A percentile compares a stretch with the other conserved stretches of the same genome.
phyloP scores from a whole-genome alignment of 1,140 invertebrate genomes.

The Neodiprion fabricii region DNA sequence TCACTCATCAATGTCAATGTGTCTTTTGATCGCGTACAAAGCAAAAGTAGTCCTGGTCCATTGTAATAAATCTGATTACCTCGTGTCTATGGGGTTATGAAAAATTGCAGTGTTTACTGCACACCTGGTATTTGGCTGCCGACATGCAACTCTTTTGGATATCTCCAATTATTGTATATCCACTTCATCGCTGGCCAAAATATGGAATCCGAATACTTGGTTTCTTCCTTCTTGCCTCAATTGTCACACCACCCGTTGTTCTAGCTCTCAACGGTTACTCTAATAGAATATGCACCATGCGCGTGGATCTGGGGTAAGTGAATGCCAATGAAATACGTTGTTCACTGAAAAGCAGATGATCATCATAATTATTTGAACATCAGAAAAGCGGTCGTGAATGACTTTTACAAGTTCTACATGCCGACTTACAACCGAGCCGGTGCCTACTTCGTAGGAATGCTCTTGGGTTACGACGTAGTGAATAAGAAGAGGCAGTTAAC shows the following conservation, averaged over 20 bases:
- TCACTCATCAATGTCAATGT: constrained; percentile 28
- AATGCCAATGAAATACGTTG: background rate
- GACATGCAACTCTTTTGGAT: constrained; percentile 77
- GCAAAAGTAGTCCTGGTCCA: constrained; percentile 1
- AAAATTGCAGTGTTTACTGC: constrained; percentile 64
- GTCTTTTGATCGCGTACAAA: constrained; percentile 12
- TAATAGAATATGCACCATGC: constrained; percentile 2
- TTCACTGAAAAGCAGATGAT: background rate
- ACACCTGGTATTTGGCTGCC: constrained; percentile 67
- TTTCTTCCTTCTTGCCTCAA: background rate
- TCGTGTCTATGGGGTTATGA: too few relatives aligned
- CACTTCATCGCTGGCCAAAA: constrained; percentile 31
- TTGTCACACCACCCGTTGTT: background rate
- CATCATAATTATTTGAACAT: background rate
- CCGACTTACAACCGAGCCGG: constrained; percentile 56
- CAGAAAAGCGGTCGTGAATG: background rate
- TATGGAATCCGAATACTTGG: constrained; percentile 20
- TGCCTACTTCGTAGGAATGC: constrained; percentile 66
- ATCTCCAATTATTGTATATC: constrained; percentile 60
- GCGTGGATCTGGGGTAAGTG: background rate
- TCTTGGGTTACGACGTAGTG: constrained; percentile 59
- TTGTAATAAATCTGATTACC: too few relatives aligned
- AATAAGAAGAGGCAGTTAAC: constrained; percentile 16
- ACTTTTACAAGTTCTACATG: constrained; percentile 38
- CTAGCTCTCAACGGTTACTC: background rate